Base-by-base conservation (phyloP, 2,888 invertebrate genomes). In the Drosophila rellima region DNA sequence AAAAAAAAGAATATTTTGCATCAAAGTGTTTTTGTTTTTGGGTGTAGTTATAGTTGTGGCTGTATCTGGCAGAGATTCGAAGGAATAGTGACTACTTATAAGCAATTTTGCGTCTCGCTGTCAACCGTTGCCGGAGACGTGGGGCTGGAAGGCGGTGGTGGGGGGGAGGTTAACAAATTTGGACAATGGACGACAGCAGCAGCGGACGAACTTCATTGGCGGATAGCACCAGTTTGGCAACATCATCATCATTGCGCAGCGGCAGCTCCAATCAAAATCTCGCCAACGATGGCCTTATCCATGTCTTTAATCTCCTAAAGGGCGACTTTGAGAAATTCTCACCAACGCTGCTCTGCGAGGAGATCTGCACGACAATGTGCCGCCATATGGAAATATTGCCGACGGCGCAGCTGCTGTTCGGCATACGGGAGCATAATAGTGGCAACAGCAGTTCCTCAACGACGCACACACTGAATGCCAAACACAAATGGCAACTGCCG, bases 361-460 rank as follows among this genome's bases (percentile, higher is more conserved):
- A 96, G 85, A 93, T 96, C 39, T 95, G 96, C 87, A 94, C 95
- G 77, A 91, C 94, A 89, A 93, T 96, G 72, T 96, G 96, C 88
- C 95, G 95, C 91, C 93, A 94, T 73, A 93, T 96, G 74, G 94
- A 94, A 11, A 96, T 98, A 89, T 95, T 96, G 57, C 96, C 97
- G 5, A 93, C 96, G 31, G 95, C 96, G 42, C 94, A 96, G 68
- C 95, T 96, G 83, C 93, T 98, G 52, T 98, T 97, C 93, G 95
- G 96, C 15, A 92, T 98, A 47, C 94, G 96, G 86, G 93, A 95
- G 78, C 94, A 94, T 82, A 70, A 51, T 7, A 44, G 45, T n/a
- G 54, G n/a, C 0, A 37, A 47, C 51, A 23, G 11, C 44, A 23
- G 7, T 8, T 52, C 13, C 51, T 18, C 1, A 39, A 42, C 20